Evolutionary conservation across 2,888 invertebrate genomes (phyloP).

Genomic region (Corbicula japonica): DNA sequence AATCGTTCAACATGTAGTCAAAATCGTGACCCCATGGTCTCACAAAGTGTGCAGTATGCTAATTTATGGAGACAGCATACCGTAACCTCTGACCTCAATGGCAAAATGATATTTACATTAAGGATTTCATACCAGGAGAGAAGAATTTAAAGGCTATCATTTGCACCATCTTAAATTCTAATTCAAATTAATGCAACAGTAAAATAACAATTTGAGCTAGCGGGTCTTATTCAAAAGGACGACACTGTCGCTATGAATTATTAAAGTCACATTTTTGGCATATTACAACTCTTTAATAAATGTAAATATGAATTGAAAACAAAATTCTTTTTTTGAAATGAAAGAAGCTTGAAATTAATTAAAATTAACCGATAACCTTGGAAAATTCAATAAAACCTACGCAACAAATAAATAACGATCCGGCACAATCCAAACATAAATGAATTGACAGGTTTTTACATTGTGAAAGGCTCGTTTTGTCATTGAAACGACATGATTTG

Average conservation of each 20-base stretch:
- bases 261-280: no score
- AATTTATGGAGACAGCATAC: constrained; percentile 33
- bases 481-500: constrained; percentile 13
- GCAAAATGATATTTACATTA: constrained; percentile 14
- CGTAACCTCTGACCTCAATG: constrained; percentile 26
- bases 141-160: constrained; percentile 7
- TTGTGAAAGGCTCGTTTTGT: constrained; percentile 13
- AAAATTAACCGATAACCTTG: no score
- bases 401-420: background rate
- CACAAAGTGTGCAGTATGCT: constrained; percentile 42
- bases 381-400: constrained; percentile 4
- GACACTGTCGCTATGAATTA: no score
- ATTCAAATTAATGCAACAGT: no score
- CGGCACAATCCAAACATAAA: background rate
- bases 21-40: constrained; percentile 6
- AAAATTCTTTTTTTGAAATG: no score
- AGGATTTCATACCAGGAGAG: constrained; percentile 3
- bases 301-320: no score
- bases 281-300: no score
- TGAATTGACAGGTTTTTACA: constrained; percentile 1
- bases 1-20: constrained; percentile 2
- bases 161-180: no score
- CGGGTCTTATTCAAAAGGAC: no score
- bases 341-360: no score
- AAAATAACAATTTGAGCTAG: no score